Conservation (phyloP, 1,140 invertebrate species). For the Brachionus rotundiformis region DNA sequence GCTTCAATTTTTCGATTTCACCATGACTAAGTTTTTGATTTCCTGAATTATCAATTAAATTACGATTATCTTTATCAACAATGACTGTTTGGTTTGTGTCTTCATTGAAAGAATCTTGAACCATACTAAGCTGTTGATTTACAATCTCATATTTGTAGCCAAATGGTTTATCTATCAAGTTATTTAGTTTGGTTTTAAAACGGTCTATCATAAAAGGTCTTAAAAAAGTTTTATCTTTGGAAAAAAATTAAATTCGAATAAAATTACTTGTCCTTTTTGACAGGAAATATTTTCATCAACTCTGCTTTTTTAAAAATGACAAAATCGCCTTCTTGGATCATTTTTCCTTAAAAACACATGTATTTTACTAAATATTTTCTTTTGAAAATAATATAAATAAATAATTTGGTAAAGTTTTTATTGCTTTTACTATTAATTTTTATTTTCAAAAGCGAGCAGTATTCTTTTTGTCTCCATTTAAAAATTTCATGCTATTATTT, state of each 20-base stretch:
- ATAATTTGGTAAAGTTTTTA: background rate
- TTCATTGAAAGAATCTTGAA: background rate
- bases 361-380: no score
- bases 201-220: constrained; percentile 59
- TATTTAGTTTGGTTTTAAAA: constrained; percentile 70
- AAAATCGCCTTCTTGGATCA: constrained; percentile 56
- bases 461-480: no score
- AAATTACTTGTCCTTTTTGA: constrained; percentile 56
- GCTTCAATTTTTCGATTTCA: constrained; percentile 77
- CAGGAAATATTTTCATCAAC: constrained; percentile 56
- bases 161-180: constrained; percentile 73
- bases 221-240: background rate
- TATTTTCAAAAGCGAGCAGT: no score
- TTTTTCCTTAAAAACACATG: constrained; percentile 15
- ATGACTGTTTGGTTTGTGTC: constrained; percentile 63
- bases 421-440: background rate
- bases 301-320: constrained; percentile 57
- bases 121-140: constrained; percentile 49
- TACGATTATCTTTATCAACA: constrained; percentile 73
- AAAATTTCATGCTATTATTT: no score
- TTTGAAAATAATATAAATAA: background rate
- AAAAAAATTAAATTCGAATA: background rate
- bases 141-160: constrained; percentile 77
- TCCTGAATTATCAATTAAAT: constrained; percentile 78
- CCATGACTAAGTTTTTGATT: constrained; percentile 80